Evolutionary conservation across 2,113 vertebrate species (phyloP), one percentile per base, ranked within the genome.

Genomic region (Dolichotis patagonum): DNA sequence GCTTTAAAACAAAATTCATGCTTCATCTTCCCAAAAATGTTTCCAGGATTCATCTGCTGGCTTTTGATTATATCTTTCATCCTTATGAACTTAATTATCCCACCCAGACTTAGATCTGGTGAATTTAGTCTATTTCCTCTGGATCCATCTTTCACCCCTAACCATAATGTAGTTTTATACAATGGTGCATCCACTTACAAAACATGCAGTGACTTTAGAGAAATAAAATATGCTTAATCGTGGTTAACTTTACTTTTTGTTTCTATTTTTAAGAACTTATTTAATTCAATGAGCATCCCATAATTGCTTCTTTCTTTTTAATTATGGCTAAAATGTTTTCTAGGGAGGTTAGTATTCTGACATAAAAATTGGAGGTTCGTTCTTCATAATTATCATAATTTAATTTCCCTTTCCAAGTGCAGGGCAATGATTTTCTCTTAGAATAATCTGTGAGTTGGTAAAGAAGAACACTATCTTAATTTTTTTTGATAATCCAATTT

Each of bases 341-440:
- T 52, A 12, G 5, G 10, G 22, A 56, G n/a, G 84, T 90, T 28
- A 77, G 35, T 75, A 95, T 88, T 94, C 41, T 96, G 86, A 89
- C 19, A 17, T 88, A 88, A 67, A 96, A 88, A 86, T 73, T 63
- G 16, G 14, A 95, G 41, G 11, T 78, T 96, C 11, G 58, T 93
- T 89, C 26, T 91, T 32, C 35, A 84, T 22, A 91, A 87, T 95
- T 80, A 71, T n/a, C 24, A 60, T 93, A 78, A 95, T 93, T 96
- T 85, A 94, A 90, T 96, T 73, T 96, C 85, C 22, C 28, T 41
- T 97, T 19, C 54, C 38, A 92, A 84, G 32, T 32, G 1, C 52
- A 94, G 43, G 83, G 62, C 67, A 12, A 75, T 90, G 9, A 54
- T 93, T 98, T 95, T 90, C 62, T 92, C 22, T 69, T 80, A 85